Percentiles rank a stretch among this genome's conserved stretches.
Conservation (phyloP, 1,140 invertebrate genomes). For the Mamestra configurata region DNA sequence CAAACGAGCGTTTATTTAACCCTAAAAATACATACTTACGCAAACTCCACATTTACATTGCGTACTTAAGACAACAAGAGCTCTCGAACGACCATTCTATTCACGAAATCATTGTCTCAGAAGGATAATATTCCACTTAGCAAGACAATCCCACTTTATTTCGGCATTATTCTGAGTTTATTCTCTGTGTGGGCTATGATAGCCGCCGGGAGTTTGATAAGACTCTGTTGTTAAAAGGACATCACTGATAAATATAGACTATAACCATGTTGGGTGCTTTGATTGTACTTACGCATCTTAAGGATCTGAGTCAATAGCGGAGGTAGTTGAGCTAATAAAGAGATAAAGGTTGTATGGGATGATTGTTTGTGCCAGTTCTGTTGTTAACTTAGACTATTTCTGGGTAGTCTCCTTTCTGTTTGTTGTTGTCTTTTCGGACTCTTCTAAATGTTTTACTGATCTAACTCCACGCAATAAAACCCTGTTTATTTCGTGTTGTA, state of each 20-base stretch:
- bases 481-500: no score
- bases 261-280: neutral
- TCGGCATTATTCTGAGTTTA: slow-evolving; percentile 55
- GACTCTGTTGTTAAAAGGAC: slow-evolving; percentile 42
- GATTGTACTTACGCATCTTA: neutral
- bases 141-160: slow-evolving; percentile 60
- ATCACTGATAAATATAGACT: slow-evolving; percentile 36
- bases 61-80: slow-evolving; percentile 44
- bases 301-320: neutral
- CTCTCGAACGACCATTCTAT: slow-evolving; percentile 32
- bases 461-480: no score
- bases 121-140: slow-evolving; percentile 61
- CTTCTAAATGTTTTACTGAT: no score
- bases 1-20: slow-evolving; percentile 18
- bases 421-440: neutral
- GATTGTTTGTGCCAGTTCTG: neutral
- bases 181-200: slow-evolving; percentile 47
- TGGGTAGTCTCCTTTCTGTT: neutral
- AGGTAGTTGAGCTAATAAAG: slow-evolving; percentile 5
- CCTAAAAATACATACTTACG: slow-evolving; percentile 2
- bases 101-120: slow-evolving; percentile 53
- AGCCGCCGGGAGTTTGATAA: slow-evolving; percentile 40
- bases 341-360: neutral
- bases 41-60: slow-evolving; percentile 32
- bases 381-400: neutral